Conservation (phyloP, 2,888 invertebrate species). For the Ormyrus pomaceus region DNA sequence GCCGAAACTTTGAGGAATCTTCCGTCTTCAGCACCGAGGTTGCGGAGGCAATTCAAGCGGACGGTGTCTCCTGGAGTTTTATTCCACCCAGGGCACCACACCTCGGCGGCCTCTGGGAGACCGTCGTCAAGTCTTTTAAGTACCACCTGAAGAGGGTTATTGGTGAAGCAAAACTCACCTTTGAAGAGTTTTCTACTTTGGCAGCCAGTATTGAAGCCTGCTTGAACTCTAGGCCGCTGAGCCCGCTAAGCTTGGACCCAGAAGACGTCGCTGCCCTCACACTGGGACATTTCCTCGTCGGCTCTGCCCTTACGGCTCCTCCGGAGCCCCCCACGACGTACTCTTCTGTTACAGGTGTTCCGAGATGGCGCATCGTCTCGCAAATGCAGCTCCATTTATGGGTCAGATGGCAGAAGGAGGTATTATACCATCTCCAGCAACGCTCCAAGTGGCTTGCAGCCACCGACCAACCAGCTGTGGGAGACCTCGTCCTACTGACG, state of each 20-base stretch:
- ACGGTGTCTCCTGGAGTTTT: no score
- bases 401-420: background rate
- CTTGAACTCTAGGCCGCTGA: no score
- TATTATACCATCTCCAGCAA: background rate
- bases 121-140: background rate
- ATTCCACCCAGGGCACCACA: no score
- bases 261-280: no score
- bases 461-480: background rate
- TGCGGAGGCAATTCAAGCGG: no score
- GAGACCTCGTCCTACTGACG: background rate
- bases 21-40: no score
- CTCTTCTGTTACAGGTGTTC: background rate
- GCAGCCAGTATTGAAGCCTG: no score
- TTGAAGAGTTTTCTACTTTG: background rate
- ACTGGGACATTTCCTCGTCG: no score
- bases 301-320: no score
- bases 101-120: background rate
- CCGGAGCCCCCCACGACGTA: background rate
- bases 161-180: background rate
- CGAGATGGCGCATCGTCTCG: background rate
- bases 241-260: no score
- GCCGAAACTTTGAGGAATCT: no score
- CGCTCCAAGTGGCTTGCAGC: background rate
- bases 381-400: background rate
- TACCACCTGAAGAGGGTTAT: background rate